A percentile compares a stretch with the other conserved stretches of the same genome.
Conservation (phyloP, 2,888 invertebrate species). For the Lomographa bimaculata region DNA sequence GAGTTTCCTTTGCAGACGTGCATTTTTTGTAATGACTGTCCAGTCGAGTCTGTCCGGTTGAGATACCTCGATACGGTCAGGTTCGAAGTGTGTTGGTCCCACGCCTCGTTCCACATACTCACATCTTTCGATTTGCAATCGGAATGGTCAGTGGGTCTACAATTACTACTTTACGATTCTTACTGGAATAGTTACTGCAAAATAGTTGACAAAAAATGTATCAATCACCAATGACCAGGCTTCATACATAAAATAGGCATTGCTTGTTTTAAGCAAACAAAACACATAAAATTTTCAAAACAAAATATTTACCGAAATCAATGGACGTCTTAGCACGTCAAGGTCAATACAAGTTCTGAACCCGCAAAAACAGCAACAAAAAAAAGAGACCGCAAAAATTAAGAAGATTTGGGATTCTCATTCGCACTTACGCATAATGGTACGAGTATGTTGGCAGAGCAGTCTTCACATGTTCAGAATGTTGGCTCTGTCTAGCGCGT, state of each 20-base stretch:
- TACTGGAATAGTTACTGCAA: too few species aligned
- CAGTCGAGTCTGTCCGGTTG: conserved; percentile 75
- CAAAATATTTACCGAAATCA: conserved; percentile 39
- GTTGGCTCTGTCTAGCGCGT: conserved; percentile 52
- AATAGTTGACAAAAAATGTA: too few species aligned
- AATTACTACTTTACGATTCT: too few species aligned
- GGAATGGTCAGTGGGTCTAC: conserved; percentile 48
- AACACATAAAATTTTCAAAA: conserved; percentile 5
- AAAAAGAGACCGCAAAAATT: conserved; percentile 63
- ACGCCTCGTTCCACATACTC: conserved; percentile 71
- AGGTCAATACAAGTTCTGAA: conserved; percentile 45
- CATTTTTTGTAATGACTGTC: conserved; percentile 59
- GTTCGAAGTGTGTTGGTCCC: conserved; percentile 69
- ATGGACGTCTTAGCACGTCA: conserved; percentile 34
- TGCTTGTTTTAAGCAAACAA: too few species aligned
- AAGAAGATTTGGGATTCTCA: conserved; percentile 77
- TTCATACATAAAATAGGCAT: too few species aligned
- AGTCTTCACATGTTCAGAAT: conserved; percentile 59
- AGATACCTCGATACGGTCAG: conserved; percentile 79
- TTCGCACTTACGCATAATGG: conserved; percentile 76
- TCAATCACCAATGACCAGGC: too few species aligned
- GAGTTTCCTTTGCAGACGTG: conserved; percentile 53
- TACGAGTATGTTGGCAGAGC: conserved; percentile 71
- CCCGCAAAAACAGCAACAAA: conserved; percentile 47
- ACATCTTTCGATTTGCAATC: conserved; percentile 54